A percentile compares a stretch with the other conserved stretches of the same genome.
phyloP scores from a whole-genome alignment of 2,113 vertebrate genomes.

The Clarias magur region DNA sequence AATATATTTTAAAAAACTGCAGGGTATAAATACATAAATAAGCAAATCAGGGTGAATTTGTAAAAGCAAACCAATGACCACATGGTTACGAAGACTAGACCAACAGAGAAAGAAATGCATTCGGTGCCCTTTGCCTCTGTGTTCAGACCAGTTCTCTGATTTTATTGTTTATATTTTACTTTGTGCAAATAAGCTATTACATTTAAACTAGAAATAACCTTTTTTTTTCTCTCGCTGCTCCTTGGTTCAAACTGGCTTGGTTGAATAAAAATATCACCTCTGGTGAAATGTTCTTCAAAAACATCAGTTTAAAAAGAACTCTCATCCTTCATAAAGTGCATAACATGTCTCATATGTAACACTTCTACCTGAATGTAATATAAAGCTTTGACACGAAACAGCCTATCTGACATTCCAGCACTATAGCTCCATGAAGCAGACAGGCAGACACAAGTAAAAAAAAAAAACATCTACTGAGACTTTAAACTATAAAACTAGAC shows the following conservation, averaged over 20 bases:
- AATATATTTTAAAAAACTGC: not conserved
- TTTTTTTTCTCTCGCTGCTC: not conserved
- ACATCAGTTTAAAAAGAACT: conserved; percentile 37
- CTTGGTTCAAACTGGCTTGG: conserved; percentile 4
- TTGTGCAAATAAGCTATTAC: conserved; percentile 5
- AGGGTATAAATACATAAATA: not conserved
- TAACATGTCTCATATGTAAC: conserved; percentile 29
- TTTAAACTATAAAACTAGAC: not conserved
- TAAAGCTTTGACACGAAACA: conserved; percentile 7
- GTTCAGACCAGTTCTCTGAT: not conserved
- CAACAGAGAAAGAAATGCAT: not conserved
- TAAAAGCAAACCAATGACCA: not conserved
- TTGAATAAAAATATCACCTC: conserved; percentile 39
- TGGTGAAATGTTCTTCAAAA: conserved; percentile 30
- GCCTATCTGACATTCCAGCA: conserved; percentile 8
- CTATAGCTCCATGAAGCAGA: not conserved
- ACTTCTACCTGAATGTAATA: conserved; percentile 15
- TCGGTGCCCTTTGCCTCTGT: not conserved
- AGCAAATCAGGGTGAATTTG: not conserved
- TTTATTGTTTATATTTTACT: not conserved
- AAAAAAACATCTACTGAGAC: not conserved
- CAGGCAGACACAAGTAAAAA: not conserved
- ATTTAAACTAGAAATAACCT: not conserved
- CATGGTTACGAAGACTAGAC: not conserved
- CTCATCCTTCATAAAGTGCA: conserved; percentile 43